Evolutionary conservation across 2,113 vertebrate genomes (phyloP), one percentile per base, ranked within the genome.

Genomic region (Trichechus manatus): DNA sequence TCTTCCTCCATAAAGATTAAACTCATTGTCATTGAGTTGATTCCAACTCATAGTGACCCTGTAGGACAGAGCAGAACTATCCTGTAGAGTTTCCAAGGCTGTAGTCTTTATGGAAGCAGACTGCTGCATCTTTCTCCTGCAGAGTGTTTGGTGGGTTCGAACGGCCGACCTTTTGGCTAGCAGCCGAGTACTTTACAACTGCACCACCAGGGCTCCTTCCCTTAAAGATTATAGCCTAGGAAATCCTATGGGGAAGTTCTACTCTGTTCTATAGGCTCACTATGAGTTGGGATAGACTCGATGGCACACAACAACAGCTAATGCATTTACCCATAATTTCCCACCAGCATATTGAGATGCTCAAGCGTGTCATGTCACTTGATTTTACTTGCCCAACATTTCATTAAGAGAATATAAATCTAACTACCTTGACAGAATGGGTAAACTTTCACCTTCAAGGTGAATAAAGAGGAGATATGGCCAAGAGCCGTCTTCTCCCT

Each of bases 351-450:
- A 50, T 0, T 63, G 75, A 91, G 75, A 91, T 36, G 5, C 14
- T 80, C 50, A 53, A 78, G 17, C 14, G 29, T 31, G 14, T 39
- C 27, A 47, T 36, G 47, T 89, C 5, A 50, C 39, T 86, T 63
- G 39, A 14, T 89, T 92, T 95, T 89, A 85, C 47, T 87, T 90
- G n/a, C 19, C n/a, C 25, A 77, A 78, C 10, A 61, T 87, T 80
- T 86, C 50, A 77, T 72, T 93, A 87, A 74, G 44, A 56, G 10
- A 83, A 19, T 75, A 13, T 50, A 83, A 63, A 44, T 84, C 36
- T 63, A 92, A 63, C 77, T 44, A 84, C 27, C 63, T 6, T 61
- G 39, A 61, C 39, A 75, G 63, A 22, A 13, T 9, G 81, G 33
- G 5, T 70, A 87, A 89, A 90, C 39, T 31, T 83, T 89, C 36